A percentile compares a stretch with the other conserved stretches of the same genome.
These are phyloP conservation scores for Theretra japonica DNA, from an alignment of 2,888 invertebrate genomes.

Conservation along the genomic window DNA sequence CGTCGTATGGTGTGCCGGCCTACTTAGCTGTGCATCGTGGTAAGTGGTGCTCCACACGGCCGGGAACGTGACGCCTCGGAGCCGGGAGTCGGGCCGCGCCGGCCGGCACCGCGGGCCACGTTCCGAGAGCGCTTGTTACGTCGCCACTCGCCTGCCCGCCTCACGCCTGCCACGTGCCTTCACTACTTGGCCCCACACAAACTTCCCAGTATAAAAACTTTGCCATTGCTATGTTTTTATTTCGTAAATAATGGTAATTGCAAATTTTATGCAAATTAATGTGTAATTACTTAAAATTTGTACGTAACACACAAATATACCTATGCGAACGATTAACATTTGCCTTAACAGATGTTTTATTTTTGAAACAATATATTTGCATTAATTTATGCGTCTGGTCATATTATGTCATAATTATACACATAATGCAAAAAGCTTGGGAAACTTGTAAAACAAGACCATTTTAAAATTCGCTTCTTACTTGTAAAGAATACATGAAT, in stretches of 20 bases:
- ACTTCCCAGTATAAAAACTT: background rate
- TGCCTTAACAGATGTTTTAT: slow-evolving; percentile 9
- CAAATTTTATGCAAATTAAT: slow-evolving; percentile 11
- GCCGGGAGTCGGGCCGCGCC: background rate
- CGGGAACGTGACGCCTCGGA: slow-evolving; percentile 6
- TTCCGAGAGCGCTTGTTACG: slow-evolving; percentile 1
- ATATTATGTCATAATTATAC: background rate
- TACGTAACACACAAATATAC: background rate
- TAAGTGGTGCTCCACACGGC: background rate
- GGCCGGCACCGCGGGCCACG: background rate
- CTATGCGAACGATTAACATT: background rate
- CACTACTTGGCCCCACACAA: background rate
- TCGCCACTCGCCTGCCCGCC: background rate
- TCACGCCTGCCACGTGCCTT: background rate
- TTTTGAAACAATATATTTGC: slow-evolving; percentile 5
- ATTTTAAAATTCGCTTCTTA: too few relatives aligned
- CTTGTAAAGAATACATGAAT: too few relatives aligned
- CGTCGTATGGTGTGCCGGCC: slow-evolving; percentile 1
- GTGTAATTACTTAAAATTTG: background rate
- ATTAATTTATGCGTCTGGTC: slow-evolving; percentile 17
- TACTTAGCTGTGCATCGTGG: slow-evolving; percentile 8
- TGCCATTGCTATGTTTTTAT: background rate
- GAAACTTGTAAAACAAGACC: background rate
- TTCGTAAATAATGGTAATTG: background rate
- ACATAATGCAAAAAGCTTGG: background rate